A percentile compares a stretch with the other conserved stretches of the same genome.
Conservation (phyloP, 2,888 invertebrate species). For the Sphaerophoria taeniata region DNA sequence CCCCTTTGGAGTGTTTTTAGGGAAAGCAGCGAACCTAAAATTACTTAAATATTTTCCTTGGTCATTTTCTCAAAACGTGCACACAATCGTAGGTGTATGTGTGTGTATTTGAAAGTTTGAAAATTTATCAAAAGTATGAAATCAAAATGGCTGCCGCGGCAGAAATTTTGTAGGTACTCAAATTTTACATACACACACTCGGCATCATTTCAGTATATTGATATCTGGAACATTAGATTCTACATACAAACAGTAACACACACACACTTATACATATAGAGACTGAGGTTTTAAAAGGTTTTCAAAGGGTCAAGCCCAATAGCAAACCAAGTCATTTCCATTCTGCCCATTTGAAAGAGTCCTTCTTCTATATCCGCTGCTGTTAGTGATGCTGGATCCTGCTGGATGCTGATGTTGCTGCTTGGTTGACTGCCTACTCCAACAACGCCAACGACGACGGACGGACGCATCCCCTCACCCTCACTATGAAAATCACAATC, state of each 20-base stretch:
- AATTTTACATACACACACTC: slow-evolving; percentile 39
- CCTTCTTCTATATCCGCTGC: slow-evolving; percentile 67
- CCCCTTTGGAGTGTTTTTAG: neutral
- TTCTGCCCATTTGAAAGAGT: slow-evolving; percentile 71
- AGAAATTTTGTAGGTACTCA: slow-evolving; percentile 16
- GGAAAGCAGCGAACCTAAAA: slow-evolving; percentile 13
- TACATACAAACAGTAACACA: slow-evolving; percentile 21
- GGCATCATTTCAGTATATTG: slow-evolving; percentile 46
- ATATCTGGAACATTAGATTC: slow-evolving; percentile 57
- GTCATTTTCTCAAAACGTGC: neutral
- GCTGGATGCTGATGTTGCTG: slow-evolving; percentile 24
- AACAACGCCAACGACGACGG: neutral
- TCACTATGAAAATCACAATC: neutral
- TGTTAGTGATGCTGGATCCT: neutral
- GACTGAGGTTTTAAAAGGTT: slow-evolving; percentile 76
- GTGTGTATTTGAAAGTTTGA: neutral
- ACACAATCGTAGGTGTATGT: neutral
- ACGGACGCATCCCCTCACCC: neutral
- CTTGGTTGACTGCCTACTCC: slow-evolving; percentile 33
- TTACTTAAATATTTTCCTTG: slow-evolving; percentile 41
- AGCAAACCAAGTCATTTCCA: slow-evolving; percentile 76
- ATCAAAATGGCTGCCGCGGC: slow-evolving; percentile 77
- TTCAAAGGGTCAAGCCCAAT: slow-evolving; percentile 76
- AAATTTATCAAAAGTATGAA: slow-evolving; percentile 75
- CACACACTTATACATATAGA: slow-evolving; percentile 30